A percentile compares a stretch with the other conserved stretches of the same genome.
phyloP scores from a whole-genome alignment of 2,888 invertebrate species.

The Acrobasis consociella region DNA sequence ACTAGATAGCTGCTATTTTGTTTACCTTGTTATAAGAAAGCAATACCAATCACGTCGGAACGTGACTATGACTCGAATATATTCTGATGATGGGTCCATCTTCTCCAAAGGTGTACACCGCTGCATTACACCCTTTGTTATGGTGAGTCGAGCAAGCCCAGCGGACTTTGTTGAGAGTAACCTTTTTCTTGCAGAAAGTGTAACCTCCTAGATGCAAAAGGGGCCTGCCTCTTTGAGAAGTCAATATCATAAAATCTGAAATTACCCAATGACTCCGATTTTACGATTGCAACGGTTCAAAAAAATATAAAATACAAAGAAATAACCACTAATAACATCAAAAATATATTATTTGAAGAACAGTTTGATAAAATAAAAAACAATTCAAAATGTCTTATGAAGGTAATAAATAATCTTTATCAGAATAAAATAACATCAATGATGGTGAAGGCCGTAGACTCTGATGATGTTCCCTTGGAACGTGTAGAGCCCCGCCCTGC shows the following conservation, averaged over 20 bases:
- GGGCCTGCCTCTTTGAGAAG: constrained; percentile 32
- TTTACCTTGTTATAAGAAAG: too few relatives aligned
- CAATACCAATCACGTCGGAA: background rate
- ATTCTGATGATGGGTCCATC: constrained; percentile 31
- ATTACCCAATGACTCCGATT: background rate
- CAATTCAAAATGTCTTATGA: background rate
- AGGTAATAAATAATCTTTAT: background rate
- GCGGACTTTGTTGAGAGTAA: constrained; percentile 16
- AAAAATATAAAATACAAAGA: background rate
- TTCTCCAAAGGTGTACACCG: constrained; percentile 29
- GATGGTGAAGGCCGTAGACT: background rate
- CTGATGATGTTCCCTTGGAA: constrained; percentile 24
- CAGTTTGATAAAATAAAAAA: background rate
- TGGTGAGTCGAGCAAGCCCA: constrained; percentile 41
- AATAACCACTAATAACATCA: too few relatives aligned
- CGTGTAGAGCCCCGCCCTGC: constrained; percentile 44
- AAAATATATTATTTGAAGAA: too few relatives aligned
- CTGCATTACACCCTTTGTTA: constrained; percentile 34
- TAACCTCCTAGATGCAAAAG: constrained; percentile 35
- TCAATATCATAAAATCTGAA: constrained; percentile 11
- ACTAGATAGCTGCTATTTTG: too few relatives aligned
- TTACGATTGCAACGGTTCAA: background rate
- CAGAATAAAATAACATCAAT: background rate
- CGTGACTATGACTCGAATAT: constrained; percentile 30
- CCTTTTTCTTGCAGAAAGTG: constrained; percentile 31